Conservation (phyloP, 2,888 invertebrate species). For the Ochropleura plecta region DNA sequence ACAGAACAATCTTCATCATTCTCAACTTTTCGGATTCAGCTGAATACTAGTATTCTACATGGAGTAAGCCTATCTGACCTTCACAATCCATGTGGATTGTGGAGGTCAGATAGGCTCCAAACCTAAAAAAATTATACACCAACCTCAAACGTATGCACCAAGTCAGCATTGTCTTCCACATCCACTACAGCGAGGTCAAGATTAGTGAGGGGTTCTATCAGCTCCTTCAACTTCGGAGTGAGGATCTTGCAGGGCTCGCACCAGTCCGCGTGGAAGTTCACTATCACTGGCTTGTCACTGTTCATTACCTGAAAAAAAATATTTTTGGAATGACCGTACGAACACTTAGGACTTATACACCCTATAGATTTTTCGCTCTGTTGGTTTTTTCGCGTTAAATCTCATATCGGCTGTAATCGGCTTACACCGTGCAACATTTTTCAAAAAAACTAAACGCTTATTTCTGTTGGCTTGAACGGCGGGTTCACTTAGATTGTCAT, state of each 20-base stretch:
- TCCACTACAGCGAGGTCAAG: constrained; percentile 95
- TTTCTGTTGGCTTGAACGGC: neutral
- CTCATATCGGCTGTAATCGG: neutral
- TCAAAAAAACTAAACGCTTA: neutral
- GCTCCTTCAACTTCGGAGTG: constrained; percentile 95
- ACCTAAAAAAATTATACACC: neutral
- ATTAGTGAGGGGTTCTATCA: constrained; percentile 93
- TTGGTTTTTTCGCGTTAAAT: neutral
- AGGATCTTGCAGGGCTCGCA: constrained; percentile 97
- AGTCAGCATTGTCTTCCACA: constrained; percentile 95
- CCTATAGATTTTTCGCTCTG: neutral
- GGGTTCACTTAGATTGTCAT: neutral
- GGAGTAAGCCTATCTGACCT: neutral
- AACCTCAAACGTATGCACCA: constrained; percentile 94
- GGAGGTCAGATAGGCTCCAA: no score
- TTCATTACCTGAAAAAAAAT: constrained; percentile 92
- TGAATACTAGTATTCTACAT: neutral
- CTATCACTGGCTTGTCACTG: constrained; percentile 96
- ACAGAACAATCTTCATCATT: neutral
- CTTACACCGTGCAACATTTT: neutral
- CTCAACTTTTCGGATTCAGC: no score
- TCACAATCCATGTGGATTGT: no score
- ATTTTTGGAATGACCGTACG: neutral
- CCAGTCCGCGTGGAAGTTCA: constrained; percentile 98
- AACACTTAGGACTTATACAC: neutral